A percentile compares a stretch with the other conserved stretches of the same genome.
Conservation (phyloP, 2,888 invertebrate species). For the Drosophila falleni region DNA sequence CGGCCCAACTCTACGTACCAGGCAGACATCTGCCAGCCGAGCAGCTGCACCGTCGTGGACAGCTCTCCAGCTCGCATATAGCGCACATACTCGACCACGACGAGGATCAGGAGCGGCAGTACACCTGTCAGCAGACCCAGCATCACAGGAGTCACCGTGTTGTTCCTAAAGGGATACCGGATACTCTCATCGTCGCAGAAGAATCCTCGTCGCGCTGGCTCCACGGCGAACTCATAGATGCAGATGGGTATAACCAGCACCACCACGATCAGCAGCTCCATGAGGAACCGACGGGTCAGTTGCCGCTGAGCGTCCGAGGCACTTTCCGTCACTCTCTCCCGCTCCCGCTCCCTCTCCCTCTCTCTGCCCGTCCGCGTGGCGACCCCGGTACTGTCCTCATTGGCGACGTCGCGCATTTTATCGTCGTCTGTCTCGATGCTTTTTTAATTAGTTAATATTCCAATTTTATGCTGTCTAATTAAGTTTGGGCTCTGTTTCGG, state of each 20-base stretch:
- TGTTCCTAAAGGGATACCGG: conserved; percentile 73
- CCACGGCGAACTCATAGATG: conserved; percentile 74
- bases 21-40: conserved; percentile 55
- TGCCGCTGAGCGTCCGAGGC: conserved; percentile 44
- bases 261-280: conserved; percentile 72
- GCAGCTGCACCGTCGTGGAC: conserved; percentile 43
- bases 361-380: conserved; percentile 1
- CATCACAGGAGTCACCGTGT: conserved; percentile 69
- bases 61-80: conserved; percentile 52
- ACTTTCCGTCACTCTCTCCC: not conserved
- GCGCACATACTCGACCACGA: conserved; percentile 70
- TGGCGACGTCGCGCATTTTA: conserved; percentile 63
- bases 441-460: conserved; percentile 77
- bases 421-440: conserved; percentile 35
- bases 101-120: conserved; percentile 58
- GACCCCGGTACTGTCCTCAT: conserved; percentile 45
- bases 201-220: conserved; percentile 78
- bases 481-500: conserved; percentile 48
- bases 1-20: conserved; percentile 66
- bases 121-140: conserved; percentile 61
- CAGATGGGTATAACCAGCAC: conserved; percentile 69
- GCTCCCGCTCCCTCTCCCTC: not conserved
- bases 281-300: conserved; percentile 56
- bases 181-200: conserved; percentile 81
- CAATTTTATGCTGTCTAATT: conserved; percentile 61